phyloP scores from a whole-genome alignment of 2,888 invertebrate genomes.

The Drosophila paranaensis region DNA sequence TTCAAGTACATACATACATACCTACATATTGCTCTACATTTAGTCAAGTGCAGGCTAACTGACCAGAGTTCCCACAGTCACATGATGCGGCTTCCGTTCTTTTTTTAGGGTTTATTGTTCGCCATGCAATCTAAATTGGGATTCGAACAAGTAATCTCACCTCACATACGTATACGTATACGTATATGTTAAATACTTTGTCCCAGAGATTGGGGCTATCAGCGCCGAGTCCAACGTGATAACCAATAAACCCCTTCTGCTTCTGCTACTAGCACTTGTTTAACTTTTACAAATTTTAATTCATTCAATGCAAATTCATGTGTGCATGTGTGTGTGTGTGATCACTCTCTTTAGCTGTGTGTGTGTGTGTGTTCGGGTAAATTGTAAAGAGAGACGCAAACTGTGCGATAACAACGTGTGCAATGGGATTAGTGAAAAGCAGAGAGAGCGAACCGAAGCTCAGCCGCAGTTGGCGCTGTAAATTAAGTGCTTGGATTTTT shows the following conservation, averaged over 20 bases:
- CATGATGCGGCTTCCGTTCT: constrained; percentile 17
- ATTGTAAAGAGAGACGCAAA: constrained; percentile 7
- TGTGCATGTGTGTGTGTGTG: constrained; percentile 4
- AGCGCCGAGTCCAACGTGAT: constrained; percentile 28
- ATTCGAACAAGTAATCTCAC: constrained; percentile 37
- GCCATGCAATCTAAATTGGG: constrained; percentile 32
- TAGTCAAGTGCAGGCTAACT: constrained; percentile 46
- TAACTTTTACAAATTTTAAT: constrained; percentile 69
- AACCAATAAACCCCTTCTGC: constrained; percentile 43
- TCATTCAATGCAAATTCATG: constrained; percentile 70
- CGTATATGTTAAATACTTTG: constrained; percentile 22
- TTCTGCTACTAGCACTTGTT: constrained; percentile 21
- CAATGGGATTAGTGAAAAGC: constrained; percentile 62
- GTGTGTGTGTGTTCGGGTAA: background rate
- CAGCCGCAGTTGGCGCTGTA: constrained; percentile 43
- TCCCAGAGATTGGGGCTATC: constrained; percentile 46
- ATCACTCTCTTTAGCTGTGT: background rate
- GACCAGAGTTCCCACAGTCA: constrained; percentile 40
- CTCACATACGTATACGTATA: background rate
- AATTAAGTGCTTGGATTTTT: constrained; percentile 55
- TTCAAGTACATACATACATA: background rate
- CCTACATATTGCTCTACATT: constrained; percentile 39
- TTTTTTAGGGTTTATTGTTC: background rate
- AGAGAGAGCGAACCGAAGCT: constrained; percentile 44
- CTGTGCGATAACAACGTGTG: constrained; percentile 54